A percentile compares a stretch with the other conserved stretches of the same genome.
phyloP scores from a whole-genome alignment of 2,113 vertebrate species.

The Micromys minutus region DNA sequence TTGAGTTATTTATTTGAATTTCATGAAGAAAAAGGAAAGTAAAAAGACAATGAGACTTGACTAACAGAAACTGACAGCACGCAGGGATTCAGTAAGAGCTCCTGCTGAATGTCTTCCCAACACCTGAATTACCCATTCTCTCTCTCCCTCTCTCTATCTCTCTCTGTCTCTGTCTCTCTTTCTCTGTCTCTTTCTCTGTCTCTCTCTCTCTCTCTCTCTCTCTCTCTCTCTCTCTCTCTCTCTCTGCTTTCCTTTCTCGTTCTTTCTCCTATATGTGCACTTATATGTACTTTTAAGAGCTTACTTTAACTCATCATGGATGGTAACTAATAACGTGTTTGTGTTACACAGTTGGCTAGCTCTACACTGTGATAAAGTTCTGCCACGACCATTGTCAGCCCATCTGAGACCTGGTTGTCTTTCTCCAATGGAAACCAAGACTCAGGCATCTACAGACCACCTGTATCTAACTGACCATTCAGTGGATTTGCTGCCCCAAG shows the following conservation, averaged over 20 bases:
- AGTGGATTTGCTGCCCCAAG: neutral
- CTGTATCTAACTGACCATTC: neutral
- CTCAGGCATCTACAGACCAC: neutral
- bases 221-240: too few relatives aligned
- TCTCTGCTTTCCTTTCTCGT: too few relatives aligned
- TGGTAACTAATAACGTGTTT: slow-evolving; percentile 19
- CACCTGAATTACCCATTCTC: too few relatives aligned
- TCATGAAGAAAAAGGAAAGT: neutral
- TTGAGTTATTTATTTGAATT: slow-evolving; percentile 57
- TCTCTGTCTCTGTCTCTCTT: too few relatives aligned
- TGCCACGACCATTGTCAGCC: too few relatives aligned
- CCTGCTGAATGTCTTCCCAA: neutral
- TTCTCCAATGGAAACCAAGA: accelerated
- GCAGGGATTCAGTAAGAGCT: neutral
- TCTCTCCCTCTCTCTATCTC: too few relatives aligned
- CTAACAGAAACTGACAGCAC: neutral
- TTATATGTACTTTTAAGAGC: neutral
- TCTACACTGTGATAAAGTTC: neutral
- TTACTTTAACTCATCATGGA: neutral
- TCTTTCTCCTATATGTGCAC: neutral
- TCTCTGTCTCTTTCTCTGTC: neutral
- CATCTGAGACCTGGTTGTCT: neutral
- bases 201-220: too few relatives aligned
- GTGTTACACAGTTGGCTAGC: neutral
- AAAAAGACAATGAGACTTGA: neutral